These are phyloP conservation scores for Cyprinodon diabolis DNA, from an alignment of 2,797 vertebrate species.

Conservation along the genomic window DNA sequence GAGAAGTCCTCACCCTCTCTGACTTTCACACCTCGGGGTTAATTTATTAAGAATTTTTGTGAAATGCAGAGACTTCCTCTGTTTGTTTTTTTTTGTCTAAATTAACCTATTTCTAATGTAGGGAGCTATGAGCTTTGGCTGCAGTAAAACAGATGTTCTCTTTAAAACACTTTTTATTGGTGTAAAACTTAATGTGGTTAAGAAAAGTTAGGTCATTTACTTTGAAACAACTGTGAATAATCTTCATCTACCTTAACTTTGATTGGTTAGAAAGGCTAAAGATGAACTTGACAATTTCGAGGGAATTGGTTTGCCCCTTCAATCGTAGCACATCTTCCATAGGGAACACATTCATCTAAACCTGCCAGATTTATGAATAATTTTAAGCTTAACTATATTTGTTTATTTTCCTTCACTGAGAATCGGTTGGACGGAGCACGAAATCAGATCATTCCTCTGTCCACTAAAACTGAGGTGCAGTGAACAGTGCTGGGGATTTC, in stretches of 20 bases:
- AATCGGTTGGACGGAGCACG: too few relatives aligned
- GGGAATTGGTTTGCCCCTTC: too few relatives aligned
- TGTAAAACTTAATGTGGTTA: background rate
- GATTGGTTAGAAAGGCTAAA: background rate
- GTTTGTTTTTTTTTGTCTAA: background rate
- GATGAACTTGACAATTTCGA: background rate
- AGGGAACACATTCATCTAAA: too few relatives aligned
- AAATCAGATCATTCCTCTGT: too few relatives aligned
- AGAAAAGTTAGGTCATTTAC: background rate
- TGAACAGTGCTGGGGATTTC: too few relatives aligned
- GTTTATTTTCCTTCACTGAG: too few relatives aligned
- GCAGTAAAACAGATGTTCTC: background rate
- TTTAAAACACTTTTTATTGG: background rate
- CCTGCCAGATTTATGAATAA: too few relatives aligned
- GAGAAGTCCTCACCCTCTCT: background rate
- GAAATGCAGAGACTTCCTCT: background rate
- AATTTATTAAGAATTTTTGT: background rate
- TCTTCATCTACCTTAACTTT: background rate
- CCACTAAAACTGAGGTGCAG: too few relatives aligned
- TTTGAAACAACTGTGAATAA: background rate
- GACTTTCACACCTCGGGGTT: background rate
- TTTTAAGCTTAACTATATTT: too few relatives aligned
- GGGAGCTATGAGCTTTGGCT: background rate
- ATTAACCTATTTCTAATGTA: background rate
- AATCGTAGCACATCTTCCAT: too few relatives aligned